phyloP scores from a whole-genome alignment of 2,888 invertebrate species.

The Monochamus alternatus region DNA sequence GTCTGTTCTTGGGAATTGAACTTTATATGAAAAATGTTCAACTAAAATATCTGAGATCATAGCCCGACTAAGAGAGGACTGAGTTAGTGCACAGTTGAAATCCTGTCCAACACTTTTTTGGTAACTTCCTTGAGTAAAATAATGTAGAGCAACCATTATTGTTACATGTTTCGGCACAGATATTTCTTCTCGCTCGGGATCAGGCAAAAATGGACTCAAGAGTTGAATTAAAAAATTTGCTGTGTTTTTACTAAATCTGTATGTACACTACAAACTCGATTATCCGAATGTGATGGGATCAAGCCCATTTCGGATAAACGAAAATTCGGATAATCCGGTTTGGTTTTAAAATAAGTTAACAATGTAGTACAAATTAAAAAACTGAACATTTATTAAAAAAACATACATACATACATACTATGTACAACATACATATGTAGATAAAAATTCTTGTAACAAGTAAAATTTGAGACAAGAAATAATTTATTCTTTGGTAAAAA shows the following conservation, averaged over 20 bases:
- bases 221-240: conserved; percentile 6
- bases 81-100: conserved; percentile 3
- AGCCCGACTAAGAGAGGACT: neutral
- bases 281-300: too few species aligned
- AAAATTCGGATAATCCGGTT: too few species aligned
- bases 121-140: conserved; percentile 12
- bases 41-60: conserved; percentile 1
- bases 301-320: too few species aligned
- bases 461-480: too few species aligned
- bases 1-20: conserved; percentile 5
- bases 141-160: conserved; percentile 4
- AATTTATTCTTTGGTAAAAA: too few species aligned
- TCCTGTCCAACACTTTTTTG: conserved; percentile 12
- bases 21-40: conserved; percentile 2
- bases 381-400: too few species aligned
- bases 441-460: too few species aligned
- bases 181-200: conserved; percentile 1
- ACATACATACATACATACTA: too few species aligned
- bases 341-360: too few species aligned
- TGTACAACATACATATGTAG: too few species aligned
- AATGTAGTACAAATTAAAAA: too few species aligned
- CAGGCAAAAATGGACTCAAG: neutral
- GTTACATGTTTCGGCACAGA: neutral
- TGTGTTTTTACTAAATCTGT: conserved; percentile 7
- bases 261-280: neutral